Conservation (phyloP, 2,888 invertebrate genomes). For the Odiellus spinosus region DNA sequence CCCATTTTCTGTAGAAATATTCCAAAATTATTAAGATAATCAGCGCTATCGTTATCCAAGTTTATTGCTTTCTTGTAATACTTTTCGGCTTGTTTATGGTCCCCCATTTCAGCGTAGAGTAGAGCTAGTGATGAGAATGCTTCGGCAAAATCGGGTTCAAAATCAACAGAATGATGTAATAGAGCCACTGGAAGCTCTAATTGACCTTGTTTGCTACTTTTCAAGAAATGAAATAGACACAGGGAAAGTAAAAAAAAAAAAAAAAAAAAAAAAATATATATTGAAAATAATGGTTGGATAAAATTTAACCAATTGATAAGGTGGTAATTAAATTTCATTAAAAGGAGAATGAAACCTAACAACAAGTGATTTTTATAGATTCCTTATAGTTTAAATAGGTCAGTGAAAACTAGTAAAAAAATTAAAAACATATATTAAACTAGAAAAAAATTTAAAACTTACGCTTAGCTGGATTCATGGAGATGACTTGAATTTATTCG, state of each 20-base stretch:
- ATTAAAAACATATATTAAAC: no score
- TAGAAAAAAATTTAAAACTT: no score
- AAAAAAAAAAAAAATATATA: no score
- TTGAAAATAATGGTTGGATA: no score
- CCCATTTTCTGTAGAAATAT: conserved; percentile 26
- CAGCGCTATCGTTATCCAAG: conserved; percentile 23
- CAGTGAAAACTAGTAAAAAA: no score
- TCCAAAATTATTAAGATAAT: conserved; percentile 27
- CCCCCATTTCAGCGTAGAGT: conserved; percentile 19
- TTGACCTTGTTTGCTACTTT: conserved; percentile 20
- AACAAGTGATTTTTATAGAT: no score
- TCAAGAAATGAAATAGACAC: neutral
- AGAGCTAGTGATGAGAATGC: conserved; percentile 22
- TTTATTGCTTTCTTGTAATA: conserved; percentile 19
- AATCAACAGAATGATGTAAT: conserved; percentile 19
- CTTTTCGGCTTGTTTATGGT: conserved; percentile 19
- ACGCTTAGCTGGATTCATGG: no score
- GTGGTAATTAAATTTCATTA: neutral
- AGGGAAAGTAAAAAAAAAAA: no score
- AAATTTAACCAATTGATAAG: no score
- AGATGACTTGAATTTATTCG: no score
- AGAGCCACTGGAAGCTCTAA: conserved; percentile 18
- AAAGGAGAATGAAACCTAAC: no score
- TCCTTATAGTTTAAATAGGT: no score
- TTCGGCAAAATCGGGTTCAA: conserved; percentile 22